Evolutionary conservation across 2,113 vertebrate genomes (phyloP).

Genomic region (Amphilophus citrinellus): DNA sequence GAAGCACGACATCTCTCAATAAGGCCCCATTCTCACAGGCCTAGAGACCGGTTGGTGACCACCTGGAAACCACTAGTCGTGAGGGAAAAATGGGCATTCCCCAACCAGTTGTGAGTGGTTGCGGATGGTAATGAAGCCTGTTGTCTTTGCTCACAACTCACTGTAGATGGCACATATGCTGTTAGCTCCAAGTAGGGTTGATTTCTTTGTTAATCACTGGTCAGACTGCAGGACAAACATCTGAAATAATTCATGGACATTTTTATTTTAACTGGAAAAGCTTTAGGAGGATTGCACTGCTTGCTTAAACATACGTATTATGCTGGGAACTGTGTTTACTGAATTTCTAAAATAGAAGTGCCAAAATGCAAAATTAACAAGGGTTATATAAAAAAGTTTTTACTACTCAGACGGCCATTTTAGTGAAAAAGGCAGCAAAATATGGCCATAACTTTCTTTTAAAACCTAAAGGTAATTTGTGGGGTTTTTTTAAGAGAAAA

Average conservation of each 20-base stretch:
- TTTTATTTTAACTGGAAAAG: not conserved
- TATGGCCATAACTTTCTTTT: too few species aligned
- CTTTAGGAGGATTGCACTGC: not conserved
- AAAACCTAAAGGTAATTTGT: not conserved
- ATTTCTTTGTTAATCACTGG: not conserved
- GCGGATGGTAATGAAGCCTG: too few species aligned
- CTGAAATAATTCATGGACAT: not conserved
- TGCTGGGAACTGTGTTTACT: too few species aligned
- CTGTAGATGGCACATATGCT: not conserved
- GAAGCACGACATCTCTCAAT: not conserved
- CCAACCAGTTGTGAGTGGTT: not conserved
- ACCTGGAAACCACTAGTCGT: too few species aligned
- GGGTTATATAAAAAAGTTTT: too few species aligned
- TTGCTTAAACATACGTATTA: not conserved
- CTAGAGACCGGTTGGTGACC: too few species aligned
- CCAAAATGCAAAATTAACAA: too few species aligned
- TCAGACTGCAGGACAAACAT: constrained; percentile 1
- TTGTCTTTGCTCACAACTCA: not conserved
- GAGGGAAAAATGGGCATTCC: not conserved
- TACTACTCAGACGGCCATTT: too few species aligned
- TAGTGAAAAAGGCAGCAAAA: too few species aligned
- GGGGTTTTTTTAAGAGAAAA: not conserved
- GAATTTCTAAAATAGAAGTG: too few species aligned
- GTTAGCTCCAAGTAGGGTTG: not conserved
- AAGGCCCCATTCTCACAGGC: too few species aligned